phyloP scores from a whole-genome alignment of 2,113 vertebrate species.

The Campylorhamphus procurvoides region DNA sequence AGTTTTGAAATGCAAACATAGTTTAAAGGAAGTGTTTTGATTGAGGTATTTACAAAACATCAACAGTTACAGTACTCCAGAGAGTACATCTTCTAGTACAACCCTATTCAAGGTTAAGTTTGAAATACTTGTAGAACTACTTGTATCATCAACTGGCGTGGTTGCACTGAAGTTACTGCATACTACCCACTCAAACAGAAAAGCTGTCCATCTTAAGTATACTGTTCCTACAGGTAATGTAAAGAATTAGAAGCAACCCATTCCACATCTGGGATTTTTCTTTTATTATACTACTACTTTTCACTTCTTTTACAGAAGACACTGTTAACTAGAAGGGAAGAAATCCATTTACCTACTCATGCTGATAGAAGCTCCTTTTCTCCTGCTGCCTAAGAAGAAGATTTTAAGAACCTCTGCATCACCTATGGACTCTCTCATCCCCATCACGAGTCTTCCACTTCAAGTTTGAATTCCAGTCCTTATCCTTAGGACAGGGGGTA shows the following conservation, averaged over 20 bases:
- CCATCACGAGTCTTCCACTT: neutral
- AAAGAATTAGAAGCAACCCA: neutral
- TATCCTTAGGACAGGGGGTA: neutral
- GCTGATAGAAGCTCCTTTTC: neutral
- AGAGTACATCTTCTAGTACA: neutral
- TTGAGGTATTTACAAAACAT: neutral
- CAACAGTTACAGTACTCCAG: neutral
- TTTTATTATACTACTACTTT: neutral
- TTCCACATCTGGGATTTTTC: neutral
- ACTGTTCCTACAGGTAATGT: neutral
- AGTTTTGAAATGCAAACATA: neutral
- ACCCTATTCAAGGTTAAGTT: neutral
- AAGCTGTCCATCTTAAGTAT: neutral
- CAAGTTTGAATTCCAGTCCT: neutral
- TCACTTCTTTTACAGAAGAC: neutral
- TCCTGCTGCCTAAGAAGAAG: neutral
- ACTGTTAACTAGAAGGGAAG: neutral
- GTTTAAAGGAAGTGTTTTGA: neutral
- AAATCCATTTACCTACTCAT: neutral
- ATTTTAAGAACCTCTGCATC: neutral
- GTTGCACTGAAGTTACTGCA: neutral
- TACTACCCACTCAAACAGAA: neutral
- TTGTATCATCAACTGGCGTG: neutral
- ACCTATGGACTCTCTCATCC: neutral
- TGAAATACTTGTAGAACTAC: neutral